Conservation (phyloP, 2,888 invertebrate genomes). For the Ormyrus pomaceus region DNA sequence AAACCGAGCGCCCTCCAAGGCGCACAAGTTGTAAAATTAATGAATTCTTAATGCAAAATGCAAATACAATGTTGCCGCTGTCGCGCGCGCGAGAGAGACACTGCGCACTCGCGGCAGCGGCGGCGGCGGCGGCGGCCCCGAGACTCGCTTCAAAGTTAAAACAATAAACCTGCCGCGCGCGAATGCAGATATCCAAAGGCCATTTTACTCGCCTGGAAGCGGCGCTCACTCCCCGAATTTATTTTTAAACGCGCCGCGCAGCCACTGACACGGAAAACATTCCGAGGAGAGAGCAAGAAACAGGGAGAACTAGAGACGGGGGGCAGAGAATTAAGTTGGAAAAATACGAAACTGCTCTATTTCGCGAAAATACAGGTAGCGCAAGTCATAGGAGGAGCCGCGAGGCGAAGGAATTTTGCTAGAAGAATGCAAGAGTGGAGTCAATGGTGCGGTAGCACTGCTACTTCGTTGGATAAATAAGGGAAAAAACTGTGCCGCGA, state of each 20-base stretch:
- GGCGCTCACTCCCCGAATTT: conserved; percentile 55
- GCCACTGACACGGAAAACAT: conserved; percentile 53
- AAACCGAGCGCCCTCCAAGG: conserved; percentile 19
- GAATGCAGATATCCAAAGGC: conserved; percentile 68
- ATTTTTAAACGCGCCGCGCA: conserved; percentile 58
- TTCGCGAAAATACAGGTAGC: conserved; percentile 47
- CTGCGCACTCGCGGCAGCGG: neutral
- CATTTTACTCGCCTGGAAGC: conserved; percentile 65
- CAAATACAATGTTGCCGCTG: conserved; percentile 56
- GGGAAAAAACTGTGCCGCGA: conserved; percentile 16
- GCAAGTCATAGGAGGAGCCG: conserved; percentile 28
- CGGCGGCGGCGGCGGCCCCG: conserved; percentile 42
- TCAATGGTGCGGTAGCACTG: conserved; percentile 33
- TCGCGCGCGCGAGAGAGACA: neutral
- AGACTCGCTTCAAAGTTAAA: conserved; percentile 65
- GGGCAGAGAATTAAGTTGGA: neutral
- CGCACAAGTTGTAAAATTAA: conserved; percentile 43
- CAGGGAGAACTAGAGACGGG: conserved; percentile 3
- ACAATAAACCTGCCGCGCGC: conserved; percentile 66
- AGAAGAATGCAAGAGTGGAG: conserved; percentile 31
- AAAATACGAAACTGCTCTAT: conserved; percentile 51
- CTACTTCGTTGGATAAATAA: conserved; percentile 34
- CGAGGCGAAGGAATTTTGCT: conserved; percentile 25
- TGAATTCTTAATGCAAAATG: conserved; percentile 59
- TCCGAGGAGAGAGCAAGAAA: conserved; percentile 17